Base-by-base conservation (phyloP, 2,113 vertebrate genomes). In the Lipotes vexillifer region DNA sequence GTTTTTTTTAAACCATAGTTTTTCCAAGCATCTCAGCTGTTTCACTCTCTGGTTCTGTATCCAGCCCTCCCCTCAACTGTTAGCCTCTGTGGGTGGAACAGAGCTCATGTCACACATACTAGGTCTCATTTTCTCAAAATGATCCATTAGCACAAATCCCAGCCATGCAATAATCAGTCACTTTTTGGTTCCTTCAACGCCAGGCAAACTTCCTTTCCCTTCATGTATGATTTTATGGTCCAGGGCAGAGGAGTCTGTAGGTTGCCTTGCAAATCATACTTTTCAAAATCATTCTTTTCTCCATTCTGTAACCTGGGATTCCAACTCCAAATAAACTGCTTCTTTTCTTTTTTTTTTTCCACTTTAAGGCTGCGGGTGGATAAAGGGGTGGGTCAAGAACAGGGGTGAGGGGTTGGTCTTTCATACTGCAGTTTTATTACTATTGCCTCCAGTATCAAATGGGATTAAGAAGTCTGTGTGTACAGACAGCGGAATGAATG, bases 221-320 rank as follows among this genome's bases (percentile, higher is more conserved):
- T n/a, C 57, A 15, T 61, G 27, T 66, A 10, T 46, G 83, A 41
- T 84, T 89, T 89, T 44, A 55, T 71, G 91, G 46, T 13, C 63
- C 27, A 1, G 87, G 71, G 57, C 52, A 63, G 61, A 46, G 31
- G 77, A 9, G 18, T 63, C n/a, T 93, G 15, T 21, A 74, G 81
- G 44, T 55, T 74, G 20, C 68, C 85, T 86, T 63, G 36, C 41
- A 63, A 36, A 83, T 41, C 55, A 59, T 27, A 33, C 36, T 92
- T 86, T 96, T 71, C 8, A 21, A 82, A 93, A 82, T 9, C 38
- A 92, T 96, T 31, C 29, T 94, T 93, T 55, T 66, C 72, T 97
- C n/a, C 61, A 61, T 93, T 87, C 55, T 85, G 20, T 87, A 80
- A 59, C 57, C 46, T 75, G 83, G 82, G 75, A 33, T 88, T 94